Evolutionary conservation across 2,113 vertebrate genomes (phyloP).

Genomic region (Microcebus lehilahytsara): DNA sequence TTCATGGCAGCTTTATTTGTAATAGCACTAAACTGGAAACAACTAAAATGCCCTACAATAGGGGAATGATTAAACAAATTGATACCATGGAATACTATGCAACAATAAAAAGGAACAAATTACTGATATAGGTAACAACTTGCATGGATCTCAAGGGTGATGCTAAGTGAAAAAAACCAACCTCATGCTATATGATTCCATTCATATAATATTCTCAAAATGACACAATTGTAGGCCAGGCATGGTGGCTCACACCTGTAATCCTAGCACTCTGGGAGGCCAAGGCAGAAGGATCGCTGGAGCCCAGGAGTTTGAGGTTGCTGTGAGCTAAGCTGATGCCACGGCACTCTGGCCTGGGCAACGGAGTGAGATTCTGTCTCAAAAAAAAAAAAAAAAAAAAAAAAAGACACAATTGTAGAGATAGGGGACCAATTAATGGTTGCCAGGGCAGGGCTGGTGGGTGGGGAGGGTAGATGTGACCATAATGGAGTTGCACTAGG

Average conservation of each 20-base stretch:
- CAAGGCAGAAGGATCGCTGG: too few relatives aligned
- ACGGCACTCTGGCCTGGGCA: too few relatives aligned
- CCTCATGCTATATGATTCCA: background rate
- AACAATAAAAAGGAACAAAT: background rate
- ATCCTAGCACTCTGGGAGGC: too few relatives aligned
- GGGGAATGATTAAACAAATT: background rate
- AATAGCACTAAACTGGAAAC: conserved; percentile 19
- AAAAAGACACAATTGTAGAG: background rate
- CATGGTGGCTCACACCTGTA: too few relatives aligned
- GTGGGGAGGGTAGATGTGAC: background rate
- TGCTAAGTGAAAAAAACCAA: background rate
- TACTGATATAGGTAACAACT: background rate
- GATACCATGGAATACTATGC: background rate
- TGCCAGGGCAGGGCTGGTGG: background rate
- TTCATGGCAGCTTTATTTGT: conserved; percentile 18
- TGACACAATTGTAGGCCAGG: background rate
- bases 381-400: too few relatives aligned
- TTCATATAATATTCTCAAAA: conserved; percentile 1
- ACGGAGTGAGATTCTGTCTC: too few relatives aligned
- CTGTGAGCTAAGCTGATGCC: too few relatives aligned
- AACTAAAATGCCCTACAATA: background rate
- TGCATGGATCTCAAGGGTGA: background rate
- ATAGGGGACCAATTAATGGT: background rate
- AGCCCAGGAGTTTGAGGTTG: too few relatives aligned
- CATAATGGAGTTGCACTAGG: background rate